Evolutionary conservation across 1,140 invertebrate species (phyloP), one percentile per base, ranked within the genome.

Genomic region (Pseudomyrmex dendroicus): DNA sequence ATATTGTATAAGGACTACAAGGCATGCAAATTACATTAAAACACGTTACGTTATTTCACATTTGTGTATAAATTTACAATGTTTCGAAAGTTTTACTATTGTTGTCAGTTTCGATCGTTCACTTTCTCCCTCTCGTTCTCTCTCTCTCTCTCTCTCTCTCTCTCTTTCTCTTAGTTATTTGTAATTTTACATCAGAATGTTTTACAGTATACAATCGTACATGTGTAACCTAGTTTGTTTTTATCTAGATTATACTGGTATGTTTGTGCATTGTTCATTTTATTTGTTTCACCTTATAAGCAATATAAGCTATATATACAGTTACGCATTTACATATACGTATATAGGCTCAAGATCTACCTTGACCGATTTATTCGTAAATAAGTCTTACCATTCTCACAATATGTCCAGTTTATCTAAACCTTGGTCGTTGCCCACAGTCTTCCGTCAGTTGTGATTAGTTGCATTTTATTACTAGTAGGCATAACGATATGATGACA

Each of bases 361-460:
- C 76, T 80, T 80, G 76, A 54, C 66, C 76, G 66, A 72, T 70
- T 80, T 80, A 80, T 13, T 72, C 66, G 35, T 70, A 70, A 80
- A 80, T 72, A 44, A 80, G 22, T 80, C 76, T 72, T 80, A 59
- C 54, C 57, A 70, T 80, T 80, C 76, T 72, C 44, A 56, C 20
- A n/a, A 80, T 70, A 57, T 22, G 44, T 72, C 5, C 54, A 48
- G 20, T 72, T 78, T 76, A 76, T 76, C 54, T 72, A 48, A 35
- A 72, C 66, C 76, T 80, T 80, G 76, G 54, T 72, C 52, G n/a
- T 80, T 35, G 54, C 54, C 44, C 54, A 70, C 22, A 25, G 22
- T 25, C 22, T 25, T 2, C 59, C 66, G 44, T 20, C 48, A 59
- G 25, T 54, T 48, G 52, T 52, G 74, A 78, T 68, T 57, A 68